Percentiles rank a stretch among this genome's conserved stretches.
These are phyloP conservation scores for Drosophila miranda DNA, from an alignment of 1,140 invertebrate genomes.

Conservation along the genomic window DNA sequence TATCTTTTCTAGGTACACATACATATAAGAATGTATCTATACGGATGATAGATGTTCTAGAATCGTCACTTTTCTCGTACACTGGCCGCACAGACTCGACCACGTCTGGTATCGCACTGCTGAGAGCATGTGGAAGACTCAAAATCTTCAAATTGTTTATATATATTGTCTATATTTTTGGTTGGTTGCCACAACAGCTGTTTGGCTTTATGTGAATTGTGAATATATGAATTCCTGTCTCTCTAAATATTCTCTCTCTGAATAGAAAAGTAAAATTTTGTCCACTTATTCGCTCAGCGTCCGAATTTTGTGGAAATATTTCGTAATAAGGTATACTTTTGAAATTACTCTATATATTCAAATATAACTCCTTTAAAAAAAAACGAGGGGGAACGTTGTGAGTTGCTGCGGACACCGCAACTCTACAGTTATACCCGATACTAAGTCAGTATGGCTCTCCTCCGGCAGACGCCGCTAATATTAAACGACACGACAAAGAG, in stretches of 20 bases:
- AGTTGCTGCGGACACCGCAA: too few relatives aligned
- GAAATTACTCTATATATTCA: too few relatives aligned
- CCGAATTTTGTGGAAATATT: too few relatives aligned
- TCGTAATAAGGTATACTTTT: too few relatives aligned
- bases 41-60: slow-evolving; percentile 13
- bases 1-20: slow-evolving; percentile 12
- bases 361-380: too few relatives aligned
- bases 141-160: slow-evolving; percentile 24
- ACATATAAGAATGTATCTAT: slow-evolving; percentile 38
- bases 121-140: slow-evolving; percentile 28
- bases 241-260: neutral
- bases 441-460: too few relatives aligned
- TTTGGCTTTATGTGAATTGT: neutral
- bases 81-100: slow-evolving; percentile 38
- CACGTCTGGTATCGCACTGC: slow-evolving; percentile 58
- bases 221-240: neutral
- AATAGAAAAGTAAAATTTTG: too few relatives aligned
- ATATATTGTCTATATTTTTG: slow-evolving; percentile 32
- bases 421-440: too few relatives aligned
- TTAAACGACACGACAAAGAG: too few relatives aligned
- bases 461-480: too few relatives aligned
- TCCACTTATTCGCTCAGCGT: too few relatives aligned
- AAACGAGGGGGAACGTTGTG: too few relatives aligned
- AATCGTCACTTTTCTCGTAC: slow-evolving; percentile 14
- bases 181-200: slow-evolving; percentile 23